phyloP scores from a whole-genome alignment of 2,113 vertebrate genomes.

The Ptilorrhoa leucosticta region DNA sequence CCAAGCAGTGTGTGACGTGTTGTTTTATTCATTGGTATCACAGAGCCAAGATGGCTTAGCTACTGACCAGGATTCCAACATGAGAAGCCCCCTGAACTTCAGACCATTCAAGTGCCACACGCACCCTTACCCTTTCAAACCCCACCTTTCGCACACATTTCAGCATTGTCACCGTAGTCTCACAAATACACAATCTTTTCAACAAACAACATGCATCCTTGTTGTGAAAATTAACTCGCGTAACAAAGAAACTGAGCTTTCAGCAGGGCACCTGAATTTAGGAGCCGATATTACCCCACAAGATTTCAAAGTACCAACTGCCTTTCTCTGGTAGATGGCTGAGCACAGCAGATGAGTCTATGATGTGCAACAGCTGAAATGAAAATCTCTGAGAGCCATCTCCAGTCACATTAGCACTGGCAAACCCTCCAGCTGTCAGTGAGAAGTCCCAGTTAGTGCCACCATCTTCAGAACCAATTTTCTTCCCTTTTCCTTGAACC shows the following conservation, averaged over 20 bases:
- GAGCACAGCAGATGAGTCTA: background rate
- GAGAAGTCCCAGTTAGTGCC: background rate
- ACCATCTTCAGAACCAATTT: background rate
- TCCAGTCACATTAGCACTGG: background rate
- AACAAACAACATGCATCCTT: background rate
- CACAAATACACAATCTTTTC: background rate
- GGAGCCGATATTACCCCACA: background rate
- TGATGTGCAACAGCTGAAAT: background rate
- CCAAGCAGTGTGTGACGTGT: background rate
- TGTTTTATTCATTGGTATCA: background rate
- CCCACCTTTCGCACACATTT: background rate
- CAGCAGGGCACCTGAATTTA: background rate
- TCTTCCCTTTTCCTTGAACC: background rate
- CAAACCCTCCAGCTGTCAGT: background rate
- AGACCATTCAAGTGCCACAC: fast-evolving
- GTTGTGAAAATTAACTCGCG: background rate
- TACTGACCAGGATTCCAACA: background rate
- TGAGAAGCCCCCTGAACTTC: background rate
- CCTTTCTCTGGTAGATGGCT: background rate
- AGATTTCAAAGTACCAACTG: background rate
- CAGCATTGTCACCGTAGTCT: background rate
- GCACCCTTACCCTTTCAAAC: background rate
- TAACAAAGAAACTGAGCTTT: background rate
- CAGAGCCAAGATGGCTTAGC: background rate
- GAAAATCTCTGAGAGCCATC: background rate